Conservation (phyloP, 2,888 invertebrate genomes). For the Diachrysia chrysitis region DNA sequence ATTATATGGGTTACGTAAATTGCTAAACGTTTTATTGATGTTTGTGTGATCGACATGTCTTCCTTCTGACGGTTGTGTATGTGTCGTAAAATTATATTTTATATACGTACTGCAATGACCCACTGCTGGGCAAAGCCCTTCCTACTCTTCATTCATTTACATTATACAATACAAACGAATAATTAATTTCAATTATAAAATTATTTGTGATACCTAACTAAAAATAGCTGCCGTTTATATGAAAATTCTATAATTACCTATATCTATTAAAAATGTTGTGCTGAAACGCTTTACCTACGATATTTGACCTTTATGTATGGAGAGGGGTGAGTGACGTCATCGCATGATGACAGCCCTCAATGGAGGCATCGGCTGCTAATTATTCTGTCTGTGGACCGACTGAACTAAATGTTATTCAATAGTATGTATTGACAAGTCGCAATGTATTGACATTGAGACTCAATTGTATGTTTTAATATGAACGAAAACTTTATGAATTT, state of each 20-base stretch:
- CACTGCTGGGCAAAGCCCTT: no score
- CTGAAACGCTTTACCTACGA: slow-evolving; percentile 40
- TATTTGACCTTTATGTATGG: slow-evolving; percentile 57
- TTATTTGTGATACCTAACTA: not conserved
- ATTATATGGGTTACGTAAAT: slow-evolving; percentile 1
- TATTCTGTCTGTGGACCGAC: slow-evolving; percentile 50
- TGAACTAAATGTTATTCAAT: slow-evolving; percentile 54
- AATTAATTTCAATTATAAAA: not conserved
- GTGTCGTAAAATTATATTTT: not conserved
- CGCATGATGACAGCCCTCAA: slow-evolving; percentile 57
- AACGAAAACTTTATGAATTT: no score
- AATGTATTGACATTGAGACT: no score
- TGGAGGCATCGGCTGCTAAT: slow-evolving; percentile 56
- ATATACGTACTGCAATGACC: no score
- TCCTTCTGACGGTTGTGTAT: not conserved
- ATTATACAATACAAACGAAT: no score
- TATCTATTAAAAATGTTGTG: slow-evolving; percentile 16
- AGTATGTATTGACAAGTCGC: slow-evolving; percentile 34
- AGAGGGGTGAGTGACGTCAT: slow-evolving; percentile 49
- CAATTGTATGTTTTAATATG: no score
- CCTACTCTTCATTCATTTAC: no score
- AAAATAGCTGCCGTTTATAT: not conserved
- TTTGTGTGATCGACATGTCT: not conserved
- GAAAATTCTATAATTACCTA: slow-evolving; percentile 8
- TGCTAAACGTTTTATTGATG: not conserved